phyloP scores from a whole-genome alignment of 2,888 invertebrate genomes.

The Leptinotarsa haldemani region DNA sequence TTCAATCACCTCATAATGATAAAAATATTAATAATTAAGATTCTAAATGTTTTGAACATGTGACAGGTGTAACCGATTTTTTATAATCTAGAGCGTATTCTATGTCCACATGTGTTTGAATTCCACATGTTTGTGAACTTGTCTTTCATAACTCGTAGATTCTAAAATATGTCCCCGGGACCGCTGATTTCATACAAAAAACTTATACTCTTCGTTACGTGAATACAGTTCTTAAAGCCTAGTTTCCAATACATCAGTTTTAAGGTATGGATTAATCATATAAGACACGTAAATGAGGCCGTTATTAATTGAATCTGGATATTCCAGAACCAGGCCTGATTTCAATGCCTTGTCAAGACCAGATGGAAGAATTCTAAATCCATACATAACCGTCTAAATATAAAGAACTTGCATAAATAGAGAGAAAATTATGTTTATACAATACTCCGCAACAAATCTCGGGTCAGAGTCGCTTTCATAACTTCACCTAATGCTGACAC shows the following conservation, averaged over 20 bases:
- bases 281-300: too few species aligned
- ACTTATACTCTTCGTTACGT: neutral
- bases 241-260: slow-evolving; percentile 2
- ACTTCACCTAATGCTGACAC: slow-evolving; percentile 14
- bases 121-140: too few species aligned
- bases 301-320: neutral
- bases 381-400: slow-evolving; percentile 9
- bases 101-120: too few species aligned
- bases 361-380: slow-evolving; percentile 5
- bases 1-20: too few species aligned
- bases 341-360: slow-evolving; percentile 11
- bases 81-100: too few species aligned
- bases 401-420: slow-evolving; percentile 13
- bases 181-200: too few species aligned
- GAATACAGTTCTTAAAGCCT: neutral
- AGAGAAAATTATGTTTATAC: slow-evolving; percentile 4
- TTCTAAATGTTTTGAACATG: too few species aligned
- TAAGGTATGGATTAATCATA: too few species aligned
- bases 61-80: too few species aligned
- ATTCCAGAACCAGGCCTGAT: neutral
- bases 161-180: too few species aligned
- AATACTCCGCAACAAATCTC: slow-evolving; percentile 8
- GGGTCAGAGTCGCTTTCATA: slow-evolving; percentile 15
- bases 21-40: too few species aligned
- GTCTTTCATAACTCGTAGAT: too few species aligned